Percentiles rank a stretch among this genome's conserved stretches.
Conservation (phyloP, 1,140 invertebrate genomes). For the Caenorhabditis briggsae region DNA sequence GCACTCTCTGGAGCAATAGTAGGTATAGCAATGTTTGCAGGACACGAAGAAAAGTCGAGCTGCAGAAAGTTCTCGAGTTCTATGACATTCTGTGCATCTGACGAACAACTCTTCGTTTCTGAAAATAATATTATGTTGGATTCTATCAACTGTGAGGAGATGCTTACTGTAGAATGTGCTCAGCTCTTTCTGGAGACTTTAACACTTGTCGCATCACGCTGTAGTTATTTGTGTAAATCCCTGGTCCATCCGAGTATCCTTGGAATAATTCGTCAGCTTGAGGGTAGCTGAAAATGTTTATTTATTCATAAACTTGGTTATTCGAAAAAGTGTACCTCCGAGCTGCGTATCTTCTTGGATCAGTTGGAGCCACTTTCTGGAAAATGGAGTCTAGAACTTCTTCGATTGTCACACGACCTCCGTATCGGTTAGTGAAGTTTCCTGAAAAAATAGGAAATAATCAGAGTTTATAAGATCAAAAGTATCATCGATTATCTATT, state of each 20-base stretch:
- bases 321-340: constrained; percentile 82
- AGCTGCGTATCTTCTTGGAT: constrained; percentile 73
- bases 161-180: constrained; percentile 67
- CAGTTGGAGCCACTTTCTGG: constrained; percentile 76
- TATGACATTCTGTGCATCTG: constrained; percentile 78
- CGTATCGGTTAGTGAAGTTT: constrained; percentile 69
- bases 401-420: constrained; percentile 86
- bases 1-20: constrained; percentile 79
- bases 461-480: neutral
- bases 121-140: constrained; percentile 50
- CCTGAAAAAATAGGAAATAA: constrained; percentile 54
- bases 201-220: constrained; percentile 74
- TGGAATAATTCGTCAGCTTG: constrained; percentile 68
- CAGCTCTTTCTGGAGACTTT: constrained; percentile 73
- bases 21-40: constrained; percentile 92
- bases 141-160: too few relatives aligned
- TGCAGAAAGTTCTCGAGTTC: constrained; percentile 76
- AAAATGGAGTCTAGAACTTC: constrained; percentile 89
- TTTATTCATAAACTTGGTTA: neutral
- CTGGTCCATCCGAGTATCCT: constrained; percentile 73
- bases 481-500: constrained; percentile 27
- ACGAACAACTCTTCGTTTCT: constrained; percentile 75
- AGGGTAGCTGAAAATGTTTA: constrained; percentile 57
- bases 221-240: constrained; percentile 75
- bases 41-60: constrained; percentile 84